Evolutionary conservation across 2,113 vertebrate species (phyloP), one percentile per base, ranked within the genome.

Genomic region (Indicator indicator): DNA sequence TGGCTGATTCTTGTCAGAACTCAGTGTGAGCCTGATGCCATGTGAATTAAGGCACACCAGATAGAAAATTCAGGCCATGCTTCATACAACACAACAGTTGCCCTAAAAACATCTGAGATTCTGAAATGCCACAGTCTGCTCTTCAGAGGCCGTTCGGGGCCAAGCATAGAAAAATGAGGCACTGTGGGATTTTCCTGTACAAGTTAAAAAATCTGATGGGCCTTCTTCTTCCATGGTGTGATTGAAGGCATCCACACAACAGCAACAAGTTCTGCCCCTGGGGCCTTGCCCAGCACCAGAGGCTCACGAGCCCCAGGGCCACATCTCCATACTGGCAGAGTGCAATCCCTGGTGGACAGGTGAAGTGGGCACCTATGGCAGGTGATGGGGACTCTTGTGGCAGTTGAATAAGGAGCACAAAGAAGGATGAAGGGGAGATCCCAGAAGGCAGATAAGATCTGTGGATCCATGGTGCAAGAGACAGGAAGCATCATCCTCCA

Each of bases 371-470:
- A 40, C 36, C 32, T 4, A 0, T 7, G 7, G n/a, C 3, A 8
- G 7, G 21, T 17, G 1, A 6, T 0, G 2, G 17, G n/a, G 17
- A 27, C 44, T 12, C 21, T 6, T 19, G 11, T 18, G 28, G 32
- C 12, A 3, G 0, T 11, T 32, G 70, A 36, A 36, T 1, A 2
- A 46, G 48, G 21, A n/a, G 15, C 60, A 23, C 0, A 1, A 55
- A 26, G 19, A 30, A 14, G 28, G 11, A 23, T 9, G 38, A 9
- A 55, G 16, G 27, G 26, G 70, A 23, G 32, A 7, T 59, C 16
- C 33, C 33, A 2, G 11, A 27, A 16, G 16, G 15, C 5, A 6
- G 54, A 12, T 2, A 52, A 4, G 56, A 14, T 36, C 42, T 8
- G 16, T 2, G 56, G 16, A 12, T 10, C 72, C 27, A 46, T 38